Conservation (phyloP, 2,888 invertebrate genomes). For the Melieria crassipennis region DNA sequence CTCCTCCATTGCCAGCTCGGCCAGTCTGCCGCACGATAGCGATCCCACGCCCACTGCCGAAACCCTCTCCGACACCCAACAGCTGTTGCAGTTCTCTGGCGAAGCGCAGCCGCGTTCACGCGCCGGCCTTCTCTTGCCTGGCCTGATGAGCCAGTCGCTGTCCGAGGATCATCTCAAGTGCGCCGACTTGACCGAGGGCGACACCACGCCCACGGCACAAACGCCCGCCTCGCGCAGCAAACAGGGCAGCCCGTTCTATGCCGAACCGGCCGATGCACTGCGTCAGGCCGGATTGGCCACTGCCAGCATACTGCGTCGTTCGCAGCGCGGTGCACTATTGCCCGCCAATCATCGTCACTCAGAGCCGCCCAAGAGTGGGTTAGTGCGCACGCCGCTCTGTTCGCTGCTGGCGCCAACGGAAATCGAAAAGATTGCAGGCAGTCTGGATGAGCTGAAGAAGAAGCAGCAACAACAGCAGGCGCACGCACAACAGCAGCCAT, state of each 20-base stretch:
- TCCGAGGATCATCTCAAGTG: conserved; percentile 50
- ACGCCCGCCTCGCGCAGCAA: conserved; percentile 67
- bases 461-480: conserved; percentile 63
- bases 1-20: conserved; percentile 52
- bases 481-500: conserved; percentile 48
- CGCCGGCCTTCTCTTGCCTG: conserved; percentile 57
- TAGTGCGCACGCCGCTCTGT: conserved; percentile 53
- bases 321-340: conserved; percentile 59
- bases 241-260: conserved; percentile 87
- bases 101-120: conserved; percentile 59
- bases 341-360: conserved; percentile 71
- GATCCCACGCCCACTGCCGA: conserved; percentile 41
- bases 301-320: conserved; percentile 61
- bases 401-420: conserved; percentile 74
- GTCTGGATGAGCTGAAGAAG: conserved; percentile 66
- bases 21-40: conserved; percentile 46
- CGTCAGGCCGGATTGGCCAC: conserved; percentile 66
- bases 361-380: conserved; percentile 69
- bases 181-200: conserved; percentile 51
- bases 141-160: conserved; percentile 53
- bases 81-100: conserved; percentile 56
- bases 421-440: conserved; percentile 64
- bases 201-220: conserved; percentile 60
- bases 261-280: conserved; percentile 88
- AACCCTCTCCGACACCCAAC: conserved; percentile 50